phyloP scores from a whole-genome alignment of 2,888 invertebrate genomes.

The Himalopsyche anomala region DNA sequence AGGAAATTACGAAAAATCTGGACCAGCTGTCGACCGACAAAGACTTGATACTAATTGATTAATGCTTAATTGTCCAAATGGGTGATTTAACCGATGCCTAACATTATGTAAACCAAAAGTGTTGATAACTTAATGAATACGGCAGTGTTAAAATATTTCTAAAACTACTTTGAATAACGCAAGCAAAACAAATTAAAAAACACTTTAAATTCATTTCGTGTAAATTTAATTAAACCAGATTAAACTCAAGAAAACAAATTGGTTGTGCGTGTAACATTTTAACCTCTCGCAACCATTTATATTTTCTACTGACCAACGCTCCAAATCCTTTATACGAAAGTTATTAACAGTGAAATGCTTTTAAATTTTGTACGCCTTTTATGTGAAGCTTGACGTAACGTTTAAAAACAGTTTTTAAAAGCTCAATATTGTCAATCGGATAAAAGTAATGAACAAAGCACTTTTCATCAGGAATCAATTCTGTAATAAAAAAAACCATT shows the following conservation, averaged over 20 bases:
- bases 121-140: not conserved
- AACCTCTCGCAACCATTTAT: slow-evolving; percentile 22
- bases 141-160: not conserved
- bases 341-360: slow-evolving; percentile 39
- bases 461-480: not conserved
- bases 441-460: not conserved
- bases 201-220: not conserved
- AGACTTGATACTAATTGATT: too few species aligned
- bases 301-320: slow-evolving; percentile 16
- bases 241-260: slow-evolving; percentile 11
- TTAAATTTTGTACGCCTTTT: slow-evolving; percentile 4
- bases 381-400: not conserved
- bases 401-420: not conserved
- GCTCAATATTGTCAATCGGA: not conserved
- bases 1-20: too few species aligned
- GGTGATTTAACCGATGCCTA: too few species aligned
- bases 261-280: slow-evolving; percentile 11
- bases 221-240: slow-evolving; percentile 14
- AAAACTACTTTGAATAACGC: not conserved
- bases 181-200: not conserved
- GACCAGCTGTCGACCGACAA: too few species aligned
- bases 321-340: not conserved
- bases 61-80: too few species aligned
- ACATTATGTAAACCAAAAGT: too few species aligned
- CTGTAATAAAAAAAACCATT: too few species aligned